Base-by-base conservation (phyloP, 1,140 invertebrate genomes). In the Zaprionus africanus region DNA sequence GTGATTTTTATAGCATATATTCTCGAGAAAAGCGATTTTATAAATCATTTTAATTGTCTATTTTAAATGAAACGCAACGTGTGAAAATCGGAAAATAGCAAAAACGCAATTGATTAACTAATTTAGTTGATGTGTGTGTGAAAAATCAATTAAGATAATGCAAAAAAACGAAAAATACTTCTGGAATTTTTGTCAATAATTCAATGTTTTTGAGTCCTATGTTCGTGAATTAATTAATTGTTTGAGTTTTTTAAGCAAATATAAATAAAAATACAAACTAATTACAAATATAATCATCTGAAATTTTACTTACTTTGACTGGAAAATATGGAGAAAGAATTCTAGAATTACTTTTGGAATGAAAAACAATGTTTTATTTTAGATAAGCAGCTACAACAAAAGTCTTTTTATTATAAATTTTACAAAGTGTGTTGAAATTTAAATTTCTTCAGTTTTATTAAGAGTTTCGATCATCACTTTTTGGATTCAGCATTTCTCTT, bases 21-120 rank as follows among this genome's bases (percentile, higher is more conserved):
- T 87, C 74, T n/a, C 31, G 31, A 53, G 51, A 36, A 73, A 87
- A 81, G 62, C 78, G 85, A 82, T 88, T 88, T 88, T 88, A 85
- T 85, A 90, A 90, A 90, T 90, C 76, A 90, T 90, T 90, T 90
- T 90, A 90, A 90, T 90, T 90, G 85, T 90, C 85, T 90, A 90
- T 90, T 90, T 90, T 90, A 90, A 90, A 90, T 62, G 68, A 74
- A 78, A 46, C 28, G 53, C 62, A 73, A 73, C 31, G 28, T 69
- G 65, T 43, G 46, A 64, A 71, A 49, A 64, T 56, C 61, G 51
- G 28, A 71, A 64, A 64, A 63, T 41, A 85, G 60, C 53, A 60
- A 77, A 64, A 57, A 75, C 73, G 69, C 69, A 72, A 68, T 70
- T 69, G 51, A 68, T 81, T 88, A 71, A 60, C 31, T 62, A 56